Percentiles rank a stretch among this genome's conserved stretches.
Conservation (phyloP, 2,888 invertebrate species). For the Athalia cordata region DNA sequence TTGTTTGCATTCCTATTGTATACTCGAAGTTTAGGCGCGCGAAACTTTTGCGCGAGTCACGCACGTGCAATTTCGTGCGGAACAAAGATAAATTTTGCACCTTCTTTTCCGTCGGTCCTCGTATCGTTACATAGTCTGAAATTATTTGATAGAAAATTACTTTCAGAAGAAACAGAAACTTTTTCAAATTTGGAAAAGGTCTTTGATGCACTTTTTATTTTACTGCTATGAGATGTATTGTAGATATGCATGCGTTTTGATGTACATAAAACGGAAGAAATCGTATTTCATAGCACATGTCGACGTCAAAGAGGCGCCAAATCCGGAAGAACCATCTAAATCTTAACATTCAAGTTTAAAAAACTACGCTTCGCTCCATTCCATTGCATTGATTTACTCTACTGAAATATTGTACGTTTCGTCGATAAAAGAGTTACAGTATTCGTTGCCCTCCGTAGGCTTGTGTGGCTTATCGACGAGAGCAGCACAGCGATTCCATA, state of each 20-base stretch:
- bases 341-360: slow-evolving; percentile 44
- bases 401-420: slow-evolving; percentile 25
- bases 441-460: background rate
- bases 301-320: slow-evolving; percentile 35
- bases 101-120: no score
- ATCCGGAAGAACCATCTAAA: slow-evolving; percentile 44
- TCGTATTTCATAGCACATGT: slow-evolving; percentile 31
- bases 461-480: slow-evolving; percentile 7
- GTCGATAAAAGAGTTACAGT: background rate
- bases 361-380: slow-evolving; percentile 39
- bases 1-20: slow-evolving; percentile 37
- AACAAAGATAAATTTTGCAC: background rate
- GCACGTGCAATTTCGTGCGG: slow-evolving; percentile 7
- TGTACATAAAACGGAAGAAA: slow-evolving; percentile 16
- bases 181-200: background rate
- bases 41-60: slow-evolving; percentile 26
- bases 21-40: slow-evolving; percentile 10
- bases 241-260: background rate
- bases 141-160: no score
- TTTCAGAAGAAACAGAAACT: no score
- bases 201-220: slow-evolving; percentile 1
- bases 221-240: background rate
- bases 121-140: no score
- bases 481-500: no score
- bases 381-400: slow-evolving; percentile 38